Evolutionary conservation across 2,888 invertebrate genomes (phyloP).

Genomic region (Polylopha cassiicola): DNA sequence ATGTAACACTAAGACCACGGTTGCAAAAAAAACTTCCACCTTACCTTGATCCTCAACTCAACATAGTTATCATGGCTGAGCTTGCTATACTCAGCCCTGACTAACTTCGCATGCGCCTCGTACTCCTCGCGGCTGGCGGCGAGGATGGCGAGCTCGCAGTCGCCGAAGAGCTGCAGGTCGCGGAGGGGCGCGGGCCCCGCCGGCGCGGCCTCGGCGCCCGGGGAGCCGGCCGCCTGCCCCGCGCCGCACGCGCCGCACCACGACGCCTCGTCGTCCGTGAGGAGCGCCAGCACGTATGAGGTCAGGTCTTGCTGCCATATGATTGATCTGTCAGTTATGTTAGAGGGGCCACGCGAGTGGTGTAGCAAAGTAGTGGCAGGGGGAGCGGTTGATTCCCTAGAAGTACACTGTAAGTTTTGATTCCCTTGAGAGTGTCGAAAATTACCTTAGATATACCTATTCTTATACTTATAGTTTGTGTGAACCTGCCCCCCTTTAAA

Average conservation of each 20-base stretch:
- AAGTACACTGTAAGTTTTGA: too few species aligned
- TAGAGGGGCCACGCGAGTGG: too few species aligned
- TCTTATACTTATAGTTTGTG: too few species aligned
- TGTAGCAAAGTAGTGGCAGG: too few species aligned
- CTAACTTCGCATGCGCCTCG: conserved; percentile 58
- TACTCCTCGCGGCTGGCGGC: conserved; percentile 56
- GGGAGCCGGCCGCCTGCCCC: conserved; percentile 24
- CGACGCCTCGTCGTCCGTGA: conserved; percentile 62
- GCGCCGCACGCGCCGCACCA: conserved; percentile 44
- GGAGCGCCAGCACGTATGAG: conserved; percentile 58
- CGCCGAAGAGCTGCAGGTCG: conserved; percentile 61
- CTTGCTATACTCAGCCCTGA: conserved; percentile 58
- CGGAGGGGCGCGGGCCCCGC: conserved; percentile 33
- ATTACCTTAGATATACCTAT: too few species aligned
- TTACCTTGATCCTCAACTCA: conserved; percentile 57
- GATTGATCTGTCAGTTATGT: background rate
- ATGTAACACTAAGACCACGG: too few species aligned
- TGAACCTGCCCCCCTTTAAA: too few species aligned
- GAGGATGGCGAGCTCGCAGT: conserved; percentile 64
- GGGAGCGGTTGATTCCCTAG: too few species aligned
- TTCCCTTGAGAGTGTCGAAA: too few species aligned
- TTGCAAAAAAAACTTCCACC: background rate
- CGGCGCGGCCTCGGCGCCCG: conserved; percentile 34
- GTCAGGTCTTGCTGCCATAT: conserved; percentile 58
- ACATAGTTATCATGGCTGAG: conserved; percentile 49